Conservation (phyloP, 2,888 invertebrate species). For the Ypsolopha scabrella region DNA sequence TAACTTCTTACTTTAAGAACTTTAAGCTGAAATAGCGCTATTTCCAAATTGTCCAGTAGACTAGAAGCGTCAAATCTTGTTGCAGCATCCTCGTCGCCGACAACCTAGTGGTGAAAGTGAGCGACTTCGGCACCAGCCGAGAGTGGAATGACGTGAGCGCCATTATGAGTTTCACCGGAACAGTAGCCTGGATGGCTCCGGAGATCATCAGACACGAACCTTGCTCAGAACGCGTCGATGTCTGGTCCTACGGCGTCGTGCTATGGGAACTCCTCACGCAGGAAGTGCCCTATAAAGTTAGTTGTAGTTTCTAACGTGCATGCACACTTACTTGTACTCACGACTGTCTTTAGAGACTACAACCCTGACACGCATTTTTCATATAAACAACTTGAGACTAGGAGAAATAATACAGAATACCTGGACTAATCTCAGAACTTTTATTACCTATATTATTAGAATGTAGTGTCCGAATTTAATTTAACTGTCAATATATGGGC, state of each 20-base stretch:
- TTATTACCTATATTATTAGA: too few relatives aligned
- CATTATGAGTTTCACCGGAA: constrained; percentile 97
- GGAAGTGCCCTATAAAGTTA: constrained; percentile 85
- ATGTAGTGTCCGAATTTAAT: too few relatives aligned
- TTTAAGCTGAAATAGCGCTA: neutral
- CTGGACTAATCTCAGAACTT: too few relatives aligned
- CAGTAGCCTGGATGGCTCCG: constrained; percentile 99
- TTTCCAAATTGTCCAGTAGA: too few relatives aligned
- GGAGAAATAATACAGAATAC: too few relatives aligned
- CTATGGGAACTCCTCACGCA: constrained; percentile 98
- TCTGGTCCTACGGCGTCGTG: constrained; percentile 99
- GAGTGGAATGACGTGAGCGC: constrained; percentile 96
- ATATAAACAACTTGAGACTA: too few relatives aligned
- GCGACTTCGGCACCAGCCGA: constrained; percentile 96
- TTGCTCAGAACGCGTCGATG: constrained; percentile 97
- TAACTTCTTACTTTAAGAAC: too few relatives aligned
- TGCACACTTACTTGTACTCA: too few relatives aligned
- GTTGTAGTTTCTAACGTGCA: neutral
- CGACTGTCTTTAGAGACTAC: too few relatives aligned
- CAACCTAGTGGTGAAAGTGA: constrained; percentile 89
- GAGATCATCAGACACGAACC: constrained; percentile 97
- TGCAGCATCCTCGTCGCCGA: constrained; percentile 86
- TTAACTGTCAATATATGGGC: too few relatives aligned
- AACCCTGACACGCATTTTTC: too few relatives aligned
- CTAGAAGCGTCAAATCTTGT: too few relatives aligned